Evolutionary conservation across 2,888 invertebrate species (phyloP), one percentile per base, ranked within the genome.

Genomic region (Lissocephala sabroskyi): DNA sequence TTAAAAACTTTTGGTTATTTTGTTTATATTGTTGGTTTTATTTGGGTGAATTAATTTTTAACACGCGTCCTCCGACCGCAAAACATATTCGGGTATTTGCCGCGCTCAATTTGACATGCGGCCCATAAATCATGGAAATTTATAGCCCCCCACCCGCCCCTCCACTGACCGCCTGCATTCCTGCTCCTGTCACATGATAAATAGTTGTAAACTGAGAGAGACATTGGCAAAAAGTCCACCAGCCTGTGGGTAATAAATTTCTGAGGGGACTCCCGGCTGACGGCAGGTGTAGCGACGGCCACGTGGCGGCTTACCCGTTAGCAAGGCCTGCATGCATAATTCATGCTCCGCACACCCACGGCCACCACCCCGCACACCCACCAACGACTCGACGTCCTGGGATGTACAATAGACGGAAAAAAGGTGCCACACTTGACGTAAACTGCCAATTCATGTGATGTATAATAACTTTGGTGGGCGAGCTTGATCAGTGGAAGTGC

Each of bases 181-280:
- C 18, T 19, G 40, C 30, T 41, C 17, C n/a, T 19, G 29, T 40
- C 44, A 49, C 70, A 70, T 70, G 73, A 70, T 65, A 60, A 70
- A 70, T 75, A 43, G 52, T 49, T 45, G 42, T 26, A 35, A 3
- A 23, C 23, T 23, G 4, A 23, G 23, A 35, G 35, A 16, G 6
- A 17, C 36, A 26, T 40, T 36, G 41, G 35, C 11, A 47, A 46
- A 55, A 46, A 45, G 23, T 23, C 23, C 23, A 23, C 45, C n/a
- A 13, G 28, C 3, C 30, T n/a, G 37, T 17, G 44, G 17, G 35
- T 32, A 26, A 42, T 45, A 45, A 49, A 50, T 51, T 23, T 23
- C 7, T 5, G 23, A 5, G 7, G 3, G 3, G 23, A 5, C 4
- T 7, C 23, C 23, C 23, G 7, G n/a, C 7, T 7, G 23, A 23